phyloP scores from a whole-genome alignment of 2,888 invertebrate genomes.

The Slavum lentiscoides region DNA sequence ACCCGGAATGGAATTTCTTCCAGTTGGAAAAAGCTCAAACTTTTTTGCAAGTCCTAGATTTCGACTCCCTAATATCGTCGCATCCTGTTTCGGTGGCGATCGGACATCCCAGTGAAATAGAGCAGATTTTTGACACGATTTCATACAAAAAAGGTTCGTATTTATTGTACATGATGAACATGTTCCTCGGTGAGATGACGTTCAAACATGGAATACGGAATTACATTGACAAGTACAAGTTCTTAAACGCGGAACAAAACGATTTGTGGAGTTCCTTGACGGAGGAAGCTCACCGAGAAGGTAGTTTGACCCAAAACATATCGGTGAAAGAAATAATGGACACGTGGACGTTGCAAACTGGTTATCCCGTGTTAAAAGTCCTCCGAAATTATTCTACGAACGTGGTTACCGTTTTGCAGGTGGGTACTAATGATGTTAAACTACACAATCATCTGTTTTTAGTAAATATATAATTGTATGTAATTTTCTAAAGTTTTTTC shows the following conservation, averaged over 20 bases:
- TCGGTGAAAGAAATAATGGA: conserved; percentile 80
- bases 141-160: conserved; percentile 73
- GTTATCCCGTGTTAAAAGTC: conserved; percentile 77
- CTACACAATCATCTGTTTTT: too few relatives aligned
- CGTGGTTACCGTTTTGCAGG: conserved; percentile 52
- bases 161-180: conserved; percentile 88
- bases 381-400: conserved; percentile 63
- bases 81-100: conserved; percentile 79
- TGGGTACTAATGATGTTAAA: background rate
- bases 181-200: conserved; percentile 77
- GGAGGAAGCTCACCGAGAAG: conserved; percentile 67
- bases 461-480: too few relatives aligned
- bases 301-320: conserved; percentile 62
- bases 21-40: conserved; percentile 66
- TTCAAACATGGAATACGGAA: conserved; percentile 71
- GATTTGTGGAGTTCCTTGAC: conserved; percentile 84
- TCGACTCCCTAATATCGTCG: conserved; percentile 75
- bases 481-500: too few relatives aligned
- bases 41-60: conserved; percentile 66
- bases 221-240: conserved; percentile 66
- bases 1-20: conserved; percentile 70
- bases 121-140: conserved; percentile 82
- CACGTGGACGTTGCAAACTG: conserved; percentile 85
- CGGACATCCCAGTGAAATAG: conserved; percentile 75
- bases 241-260: conserved; percentile 71